Conservation (phyloP, 2,888 invertebrate genomes). For the Drosophila neoperkinsi region DNA sequence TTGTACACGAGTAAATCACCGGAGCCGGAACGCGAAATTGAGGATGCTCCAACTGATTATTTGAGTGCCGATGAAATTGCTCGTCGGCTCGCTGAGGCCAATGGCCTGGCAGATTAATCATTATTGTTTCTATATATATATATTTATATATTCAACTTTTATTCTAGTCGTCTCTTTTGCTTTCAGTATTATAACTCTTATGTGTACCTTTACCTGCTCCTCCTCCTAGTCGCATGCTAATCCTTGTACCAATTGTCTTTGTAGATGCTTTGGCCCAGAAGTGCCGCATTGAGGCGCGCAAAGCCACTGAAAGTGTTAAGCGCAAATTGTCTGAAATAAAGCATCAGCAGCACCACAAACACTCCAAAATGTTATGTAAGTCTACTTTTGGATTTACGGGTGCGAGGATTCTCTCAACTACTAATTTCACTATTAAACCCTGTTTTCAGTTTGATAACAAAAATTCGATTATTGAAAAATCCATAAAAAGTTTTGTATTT, state of each 20-base stretch:
- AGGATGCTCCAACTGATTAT: conserved; percentile 88
- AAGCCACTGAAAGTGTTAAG: conserved; percentile 59
- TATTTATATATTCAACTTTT: conserved; percentile 34
- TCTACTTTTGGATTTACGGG: conserved; percentile 49
- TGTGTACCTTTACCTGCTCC: conserved; percentile 8
- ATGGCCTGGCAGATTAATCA: conserved; percentile 63
- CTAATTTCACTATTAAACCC: neutral
- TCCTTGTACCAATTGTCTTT: conserved; percentile 55
- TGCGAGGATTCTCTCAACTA: conserved; percentile 32
- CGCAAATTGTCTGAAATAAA: conserved; percentile 48
- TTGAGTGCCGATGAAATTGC: conserved; percentile 86
- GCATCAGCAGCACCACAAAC: conserved; percentile 51
- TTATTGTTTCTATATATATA: conserved; percentile 22
- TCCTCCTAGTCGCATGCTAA: conserved; percentile 4
- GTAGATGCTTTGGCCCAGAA: conserved; percentile 54
- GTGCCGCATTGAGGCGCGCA: conserved; percentile 53
- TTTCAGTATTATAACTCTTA: conserved; percentile 68
- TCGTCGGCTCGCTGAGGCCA: conserved; percentile 82
- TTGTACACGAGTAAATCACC: conserved; percentile 94
- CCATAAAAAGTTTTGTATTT: neutral
- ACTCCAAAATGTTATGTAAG: conserved; percentile 62
- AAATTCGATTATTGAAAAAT: neutral
- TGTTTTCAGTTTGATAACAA: neutral
- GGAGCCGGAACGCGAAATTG: conserved; percentile 89
- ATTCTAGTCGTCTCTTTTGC: conserved; percentile 70